Base-by-base conservation (phyloP, 1,140 invertebrate genomes). In the Drosophila orena region DNA sequence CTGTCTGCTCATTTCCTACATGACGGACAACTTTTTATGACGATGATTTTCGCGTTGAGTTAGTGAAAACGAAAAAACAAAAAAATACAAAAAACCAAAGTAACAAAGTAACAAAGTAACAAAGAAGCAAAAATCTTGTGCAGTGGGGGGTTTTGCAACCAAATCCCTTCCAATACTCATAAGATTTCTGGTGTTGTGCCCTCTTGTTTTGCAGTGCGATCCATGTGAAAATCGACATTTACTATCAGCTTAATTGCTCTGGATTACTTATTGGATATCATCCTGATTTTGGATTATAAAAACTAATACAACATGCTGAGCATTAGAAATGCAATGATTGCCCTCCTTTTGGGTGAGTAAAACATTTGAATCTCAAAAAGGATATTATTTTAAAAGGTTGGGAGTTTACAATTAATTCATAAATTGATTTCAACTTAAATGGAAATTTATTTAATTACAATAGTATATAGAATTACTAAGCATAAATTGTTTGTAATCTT, bases 11-110 rank as follows among this genome's bases (percentile, higher is more conserved):
- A 79, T 86, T 86, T 88, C 86, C 79, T 83, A 81, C 64, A 86
- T 86, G 83, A 86, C 83, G 78, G 74, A 88, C 83, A 83, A 62
- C 79, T 88, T 86, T 78, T 68, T 71, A 20, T 77, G 77, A 79
- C 69, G 44, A 61, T 66, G 62, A 47, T 68, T 65, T 78, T 74
- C 50, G 83, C 81, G 83, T 72, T 72, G 58, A 81, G 46, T 66
- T 62, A 22, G 37, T 71, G 58, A 60, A 53, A 14, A 42, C 40
- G 11, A 61, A 61, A 46, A 7, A 64, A 7, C 30, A 30, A 30
- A 30, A 30, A 10, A 27, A 15, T 27, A 42, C 15, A 49, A 58
- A 40, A 44, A 43, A 37, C 24, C 56, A 15, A 20, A 56, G 44
- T 58, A 75, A 73, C 34, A 72, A 46, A 58, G 53, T 68, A 77